phyloP scores from a whole-genome alignment of 2,888 invertebrate genomes.

The Rhingia rostrata region DNA sequence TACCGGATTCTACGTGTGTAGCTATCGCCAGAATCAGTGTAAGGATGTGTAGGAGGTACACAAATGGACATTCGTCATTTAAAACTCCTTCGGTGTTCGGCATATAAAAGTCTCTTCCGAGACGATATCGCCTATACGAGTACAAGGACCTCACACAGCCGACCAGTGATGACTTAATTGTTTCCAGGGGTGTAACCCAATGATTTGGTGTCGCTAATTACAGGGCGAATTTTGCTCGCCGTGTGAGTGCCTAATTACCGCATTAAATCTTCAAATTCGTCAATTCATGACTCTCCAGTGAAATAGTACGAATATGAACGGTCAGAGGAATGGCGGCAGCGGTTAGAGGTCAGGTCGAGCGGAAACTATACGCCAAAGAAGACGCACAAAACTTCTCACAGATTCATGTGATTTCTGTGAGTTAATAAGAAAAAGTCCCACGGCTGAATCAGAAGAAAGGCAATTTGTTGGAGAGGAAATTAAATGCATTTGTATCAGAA shows the following conservation, averaged over 20 bases:
- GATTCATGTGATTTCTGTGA: conserved; percentile 5
- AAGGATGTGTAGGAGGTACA: conserved; percentile 65
- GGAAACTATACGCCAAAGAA: conserved; percentile 15
- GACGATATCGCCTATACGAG: conserved; percentile 1
- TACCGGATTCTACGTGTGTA: conserved; percentile 27
- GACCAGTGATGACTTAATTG: conserved; percentile 70
- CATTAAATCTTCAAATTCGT: conserved; percentile 55
- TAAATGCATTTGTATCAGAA: conserved; percentile 57
- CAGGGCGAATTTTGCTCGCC: conserved; percentile 78
- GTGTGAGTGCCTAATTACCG: conserved; percentile 62
- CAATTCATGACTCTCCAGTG: conserved; percentile 41
- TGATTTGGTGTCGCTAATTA: conserved; percentile 82
- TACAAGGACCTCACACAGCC: conserved; percentile 66
- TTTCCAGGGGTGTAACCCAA: conserved; percentile 75
- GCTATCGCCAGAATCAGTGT: conserved; percentile 24
- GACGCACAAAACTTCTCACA: conserved; percentile 52
- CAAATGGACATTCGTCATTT: conserved; percentile 53
- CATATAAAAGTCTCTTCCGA: conserved; percentile 1
- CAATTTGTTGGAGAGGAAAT: conserved; percentile 63
- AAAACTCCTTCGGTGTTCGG: conserved; percentile 36
- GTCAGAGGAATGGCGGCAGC: conserved; percentile 26
- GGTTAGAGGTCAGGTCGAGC: conserved; percentile 38
- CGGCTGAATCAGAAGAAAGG: conserved; percentile 55
- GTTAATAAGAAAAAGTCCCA: conserved; percentile 69
- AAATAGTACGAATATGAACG: conserved; percentile 20